Evolutionary conservation across 2,888 invertebrate genomes (phyloP), one percentile per base, ranked within the genome.

Genomic region (Folsomia candida): DNA sequence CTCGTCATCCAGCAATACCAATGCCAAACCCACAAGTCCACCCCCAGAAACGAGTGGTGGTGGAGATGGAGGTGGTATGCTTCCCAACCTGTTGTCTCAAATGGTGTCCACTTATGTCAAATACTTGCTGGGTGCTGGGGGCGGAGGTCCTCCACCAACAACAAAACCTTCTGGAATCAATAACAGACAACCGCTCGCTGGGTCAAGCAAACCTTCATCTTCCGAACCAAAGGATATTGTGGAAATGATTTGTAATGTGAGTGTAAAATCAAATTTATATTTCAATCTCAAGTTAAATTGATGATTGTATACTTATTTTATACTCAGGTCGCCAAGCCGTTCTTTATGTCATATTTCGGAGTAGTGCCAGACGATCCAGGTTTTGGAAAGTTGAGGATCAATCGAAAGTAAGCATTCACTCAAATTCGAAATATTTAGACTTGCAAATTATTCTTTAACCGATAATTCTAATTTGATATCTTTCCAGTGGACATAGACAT

Each of bases 291-390:
- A n/a, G n/a, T n/a, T n/a, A n/a, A n/a, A n/a, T n/a, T n/a, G n/a
- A n/a, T n/a, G n/a, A n/a, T n/a, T n/a, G n/a, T n/a, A n/a, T n/a
- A n/a, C n/a, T n/a, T n/a, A n/a, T n/a, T n/a, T n/a, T n/a, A n/a
- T n/a, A n/a, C n/a, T n/a, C n/a, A n/a, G 28, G 77, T 78, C 0
- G 78, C 79, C 1, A 78, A 78, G 63, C 79, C 79, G 27, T 78
- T 79, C 59, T 79, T 79, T 68, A 78, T 79, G 37, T 78, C 77
- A 1, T 78, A 75, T 26, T 79, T 79, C 73, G 79, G 79, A n/a
- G 76, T 79, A 3, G 79, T 79, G 9, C 79, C 79, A 2, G 79
- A 70, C 27, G 75, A 75, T 25, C 75, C 75, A 27, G 75, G 75
- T 4, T 75, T 71, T 37, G 75, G 75, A 65, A 69, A 71, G 27